These are phyloP conservation scores for Haliclona indistincta DNA, from an alignment of 37 sponge, comb jelly and placozoan genomes.

Conservation along the genomic window DNA sequence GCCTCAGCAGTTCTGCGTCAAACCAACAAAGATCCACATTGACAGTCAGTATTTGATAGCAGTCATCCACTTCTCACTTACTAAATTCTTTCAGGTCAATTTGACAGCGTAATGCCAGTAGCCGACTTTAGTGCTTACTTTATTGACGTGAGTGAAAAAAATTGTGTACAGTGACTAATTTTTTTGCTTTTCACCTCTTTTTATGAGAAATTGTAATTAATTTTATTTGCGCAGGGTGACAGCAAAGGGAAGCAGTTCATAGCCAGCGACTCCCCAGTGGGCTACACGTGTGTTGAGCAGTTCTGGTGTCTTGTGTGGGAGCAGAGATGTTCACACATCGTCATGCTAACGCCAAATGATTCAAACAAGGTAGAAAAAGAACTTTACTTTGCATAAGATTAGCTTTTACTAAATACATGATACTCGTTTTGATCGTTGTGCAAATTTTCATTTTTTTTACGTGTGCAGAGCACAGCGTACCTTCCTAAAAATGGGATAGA, in stretches of 20 bases:
- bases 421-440: neutral
- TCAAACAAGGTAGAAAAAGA: too few relatives aligned
- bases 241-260: neutral
- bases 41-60: neutral
- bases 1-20: neutral
- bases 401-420: neutral
- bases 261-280: neutral
- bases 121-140: neutral
- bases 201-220: too few relatives aligned
- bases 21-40: neutral
- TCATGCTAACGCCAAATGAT: neutral
- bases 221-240: constrained; percentile 6
- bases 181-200: neutral
- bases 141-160: constrained; percentile 5
- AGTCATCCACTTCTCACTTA: neutral
- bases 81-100: neutral
- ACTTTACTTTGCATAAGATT: too few relatives aligned
- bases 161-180: neutral
- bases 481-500: neutral
- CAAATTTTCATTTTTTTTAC: neutral
- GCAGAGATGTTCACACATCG: neutral
- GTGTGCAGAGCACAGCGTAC: neutral
- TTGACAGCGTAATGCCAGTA: neutral
- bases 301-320: neutral
- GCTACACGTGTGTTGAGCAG: neutral